phyloP scores from a whole-genome alignment of 2,797 vertebrate species.

The Semotilus atromaculatus region DNA sequence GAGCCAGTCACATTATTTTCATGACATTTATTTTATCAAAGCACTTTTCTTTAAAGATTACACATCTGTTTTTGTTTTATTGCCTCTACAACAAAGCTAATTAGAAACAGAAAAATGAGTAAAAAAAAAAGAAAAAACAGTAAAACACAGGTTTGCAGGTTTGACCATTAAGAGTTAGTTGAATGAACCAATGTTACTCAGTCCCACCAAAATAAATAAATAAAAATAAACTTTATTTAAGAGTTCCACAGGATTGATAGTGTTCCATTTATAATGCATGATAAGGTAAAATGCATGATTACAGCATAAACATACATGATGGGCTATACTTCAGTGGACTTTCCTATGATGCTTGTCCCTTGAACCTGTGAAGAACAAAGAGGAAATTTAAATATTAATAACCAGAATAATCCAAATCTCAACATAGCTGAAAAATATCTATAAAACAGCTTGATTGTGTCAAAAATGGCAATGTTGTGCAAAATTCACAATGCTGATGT shows the following conservation, averaged over 20 bases:
- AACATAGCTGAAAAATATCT: background rate
- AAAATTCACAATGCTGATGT: background rate
- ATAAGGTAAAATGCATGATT: background rate
- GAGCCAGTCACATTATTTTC: background rate
- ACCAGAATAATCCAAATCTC: constrained; percentile 1
- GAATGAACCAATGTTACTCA: background rate
- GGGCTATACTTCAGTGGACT: constrained; percentile 79
- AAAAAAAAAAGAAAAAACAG: background rate
- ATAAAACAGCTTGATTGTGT: background rate
- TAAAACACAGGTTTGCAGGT: background rate
- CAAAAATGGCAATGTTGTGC: background rate
- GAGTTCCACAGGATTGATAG: constrained; percentile 27
- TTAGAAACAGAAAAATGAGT: background rate
- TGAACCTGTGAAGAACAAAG: constrained; percentile 63
- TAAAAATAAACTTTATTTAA: constrained; percentile 36
- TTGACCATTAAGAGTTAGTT: constrained; percentile 17
- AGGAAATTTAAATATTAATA: constrained; percentile 10
- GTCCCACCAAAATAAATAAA: constrained; percentile 38
- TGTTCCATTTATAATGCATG: constrained; percentile 1
- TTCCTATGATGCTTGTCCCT: constrained; percentile 60
- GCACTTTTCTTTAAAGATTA: constrained; percentile 21
- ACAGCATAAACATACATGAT: constrained; percentile 40
- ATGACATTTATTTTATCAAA: background rate
- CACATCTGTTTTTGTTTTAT: background rate
- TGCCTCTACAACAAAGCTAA: background rate